phyloP scores from a whole-genome alignment of 2,888 invertebrate species.

The Zygaena filipendulae region DNA sequence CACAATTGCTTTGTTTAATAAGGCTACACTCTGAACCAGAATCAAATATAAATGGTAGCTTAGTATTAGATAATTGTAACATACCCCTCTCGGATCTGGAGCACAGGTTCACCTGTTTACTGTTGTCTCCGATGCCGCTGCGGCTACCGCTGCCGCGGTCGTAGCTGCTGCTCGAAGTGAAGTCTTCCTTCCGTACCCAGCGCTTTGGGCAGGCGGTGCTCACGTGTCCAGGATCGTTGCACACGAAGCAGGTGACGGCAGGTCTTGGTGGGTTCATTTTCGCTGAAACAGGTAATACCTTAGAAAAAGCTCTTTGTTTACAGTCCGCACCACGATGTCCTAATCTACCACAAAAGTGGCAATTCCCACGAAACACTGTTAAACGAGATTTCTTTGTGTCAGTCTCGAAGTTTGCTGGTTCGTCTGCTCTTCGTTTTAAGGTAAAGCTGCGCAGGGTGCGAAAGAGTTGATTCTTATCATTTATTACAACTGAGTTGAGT shows the following conservation, averaged over 20 bases:
- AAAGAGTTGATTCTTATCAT: constrained; percentile 6
- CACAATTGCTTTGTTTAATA: constrained; percentile 1
- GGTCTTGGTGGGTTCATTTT: not conserved
- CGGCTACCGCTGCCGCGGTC: no score
- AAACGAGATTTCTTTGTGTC: not conserved
- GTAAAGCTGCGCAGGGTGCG: constrained; percentile 4
- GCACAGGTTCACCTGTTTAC: no score
- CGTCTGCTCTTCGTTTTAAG: constrained; percentile 3
- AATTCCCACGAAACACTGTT: not conserved
- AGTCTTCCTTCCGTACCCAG: constrained; percentile 5
- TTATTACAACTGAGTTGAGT: constrained; percentile 6
- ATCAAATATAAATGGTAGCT: constrained; percentile 8
- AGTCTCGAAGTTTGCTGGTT: not conserved
- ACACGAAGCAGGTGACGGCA: constrained; percentile 5
- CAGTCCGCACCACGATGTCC: constrained; percentile 4
- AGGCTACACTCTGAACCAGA: constrained; percentile 10
- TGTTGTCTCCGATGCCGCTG: no score
- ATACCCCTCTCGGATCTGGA: no score
- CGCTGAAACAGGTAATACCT: not conserved
- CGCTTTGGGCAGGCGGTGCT: constrained; percentile 4
- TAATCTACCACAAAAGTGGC: constrained; percentile 2
- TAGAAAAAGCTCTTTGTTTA: not conserved
- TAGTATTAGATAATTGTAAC: constrained; percentile 5
- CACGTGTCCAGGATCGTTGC: constrained; percentile 9
- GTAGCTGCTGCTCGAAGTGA: no score